Base-by-base conservation (phyloP, 2,797 vertebrate species). In the Hypotaenidia philippensis region DNA sequence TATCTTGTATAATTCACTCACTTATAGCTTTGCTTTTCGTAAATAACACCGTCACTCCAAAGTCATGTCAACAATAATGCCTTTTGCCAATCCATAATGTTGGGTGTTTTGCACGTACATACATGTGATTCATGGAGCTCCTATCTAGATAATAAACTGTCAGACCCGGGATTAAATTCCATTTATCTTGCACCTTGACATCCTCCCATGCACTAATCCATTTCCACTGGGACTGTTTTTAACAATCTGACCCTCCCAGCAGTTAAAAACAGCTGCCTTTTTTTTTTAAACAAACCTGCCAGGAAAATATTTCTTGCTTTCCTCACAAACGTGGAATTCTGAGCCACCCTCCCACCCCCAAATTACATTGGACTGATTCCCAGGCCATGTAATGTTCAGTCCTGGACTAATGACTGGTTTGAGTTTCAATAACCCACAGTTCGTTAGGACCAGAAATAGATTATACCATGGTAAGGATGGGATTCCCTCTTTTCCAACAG, bases 241-340 rank as follows among this genome's bases (percentile, higher is more conserved):
- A 94, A 93, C 91, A 96, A 93, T 91, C 91, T 92, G 87, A 89
- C 92, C 84, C 89, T 96, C 95, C 95, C 89, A 96, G 92, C 92
- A 93, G 89, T 96, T 96, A 95, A 93, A 90, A 93, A 69, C 95
- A 95, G 91, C 87, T 97, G 92, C 82, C 87, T 31, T 87, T 88
- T 93, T 91, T 87, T 68, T 64, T 92, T 95, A 45, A 83, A 90
- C 53, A 83, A 95, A 96, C 83, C 81, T 95, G 94, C 96, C 96
- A 96, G 94, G 94, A 97, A 97, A 96, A 93, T 92, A 92, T 97
- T 96, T 96, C 94, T 97, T 97, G 82, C 93, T 96, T 96, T 94
- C 90, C 94, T 97, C 95, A 95, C 90, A 93, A 96, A 94, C 4
- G 57, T 96, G 96, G 93, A 96, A 96, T 96, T 94, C 83, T 80